A percentile compares a stretch with the other conserved stretches of the same genome.
phyloP scores from a whole-genome alignment of 53 echinoderm and acorn worm species.

The Hippasteria phrygiana region DNA sequence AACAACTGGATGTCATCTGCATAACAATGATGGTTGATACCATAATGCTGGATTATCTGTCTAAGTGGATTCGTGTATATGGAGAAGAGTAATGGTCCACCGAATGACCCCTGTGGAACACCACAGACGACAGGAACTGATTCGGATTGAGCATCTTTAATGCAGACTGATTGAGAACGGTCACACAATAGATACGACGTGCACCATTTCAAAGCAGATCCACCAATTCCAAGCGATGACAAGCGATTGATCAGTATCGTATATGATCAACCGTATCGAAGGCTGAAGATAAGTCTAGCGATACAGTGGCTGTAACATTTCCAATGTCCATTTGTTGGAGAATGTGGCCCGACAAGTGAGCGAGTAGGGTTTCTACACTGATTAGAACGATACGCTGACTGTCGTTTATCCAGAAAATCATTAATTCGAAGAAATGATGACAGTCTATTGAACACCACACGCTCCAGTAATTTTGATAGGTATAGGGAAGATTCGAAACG shows the following conservation, averaged over 20 bases:
- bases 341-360: too few relatives aligned
- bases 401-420: too few relatives aligned
- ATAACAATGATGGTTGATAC: conserved; percentile 19
- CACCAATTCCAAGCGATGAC: neutral
- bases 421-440: too few relatives aligned
- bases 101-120: conserved; percentile 37
- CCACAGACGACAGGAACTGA: conserved; percentile 26
- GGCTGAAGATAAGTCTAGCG: too few relatives aligned
- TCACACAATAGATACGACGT: conserved; percentile 16
- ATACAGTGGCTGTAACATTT: too few relatives aligned
- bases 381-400: too few relatives aligned
- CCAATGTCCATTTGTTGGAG: too few relatives aligned
- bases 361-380: too few relatives aligned
- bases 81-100: conserved; percentile 36
- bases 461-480: too few relatives aligned
- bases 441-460: too few relatives aligned
- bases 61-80: conserved; percentile 7
- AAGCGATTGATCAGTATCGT: neutral
- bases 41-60: conserved; percentile 13
- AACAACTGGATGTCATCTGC: neutral
- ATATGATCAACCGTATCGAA: too few relatives aligned
- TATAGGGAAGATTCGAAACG: too few relatives aligned
- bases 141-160: conserved; percentile 7
- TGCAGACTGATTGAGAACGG: conserved; percentile 23
- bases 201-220: conserved; percentile 14